These are phyloP conservation scores for Solea senegalensis DNA, from an alignment of 2,113 vertebrate species.

Conservation along the genomic window DNA sequence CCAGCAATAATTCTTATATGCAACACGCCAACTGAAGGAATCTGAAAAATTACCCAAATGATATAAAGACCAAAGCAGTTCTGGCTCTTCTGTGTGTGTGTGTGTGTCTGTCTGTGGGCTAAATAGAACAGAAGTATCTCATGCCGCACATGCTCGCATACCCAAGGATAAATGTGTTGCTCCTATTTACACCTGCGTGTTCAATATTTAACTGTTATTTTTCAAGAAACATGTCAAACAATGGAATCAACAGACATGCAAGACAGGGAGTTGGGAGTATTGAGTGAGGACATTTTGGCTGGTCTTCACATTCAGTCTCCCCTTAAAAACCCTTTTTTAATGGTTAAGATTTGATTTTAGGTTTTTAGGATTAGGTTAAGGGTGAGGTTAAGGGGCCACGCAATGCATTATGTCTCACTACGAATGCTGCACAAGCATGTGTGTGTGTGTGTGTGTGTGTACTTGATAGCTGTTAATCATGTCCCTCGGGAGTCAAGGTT, in stretches of 20 bases:
- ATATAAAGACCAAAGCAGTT: too few relatives aligned
- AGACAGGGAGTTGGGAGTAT: not conserved
- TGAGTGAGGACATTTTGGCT: too few relatives aligned
- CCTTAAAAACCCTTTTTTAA: too few relatives aligned
- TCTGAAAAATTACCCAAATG: too few relatives aligned
- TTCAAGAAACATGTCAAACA: not conserved
- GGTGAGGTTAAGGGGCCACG: too few relatives aligned
- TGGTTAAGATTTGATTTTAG: too few relatives aligned
- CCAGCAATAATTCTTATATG: too few relatives aligned
- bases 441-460: slow-evolving; percentile 7
- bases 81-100: too few relatives aligned
- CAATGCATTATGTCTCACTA: not conserved
- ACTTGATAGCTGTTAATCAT: slow-evolving; percentile 45
- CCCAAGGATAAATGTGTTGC: not conserved
- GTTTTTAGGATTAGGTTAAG: too few relatives aligned
- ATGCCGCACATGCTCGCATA: slow-evolving; percentile 18
- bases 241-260: not conserved
- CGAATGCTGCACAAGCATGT: not conserved
- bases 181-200: slow-evolving; percentile 21
- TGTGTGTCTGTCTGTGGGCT: not conserved
- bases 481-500: slow-evolving; percentile 43
- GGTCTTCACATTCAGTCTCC: too few relatives aligned
- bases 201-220: not conserved
- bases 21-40: too few relatives aligned
- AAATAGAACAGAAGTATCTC: slow-evolving; percentile 16